phyloP scores from a whole-genome alignment of 2,888 invertebrate species.

The Caenorhabditis uteleia region DNA sequence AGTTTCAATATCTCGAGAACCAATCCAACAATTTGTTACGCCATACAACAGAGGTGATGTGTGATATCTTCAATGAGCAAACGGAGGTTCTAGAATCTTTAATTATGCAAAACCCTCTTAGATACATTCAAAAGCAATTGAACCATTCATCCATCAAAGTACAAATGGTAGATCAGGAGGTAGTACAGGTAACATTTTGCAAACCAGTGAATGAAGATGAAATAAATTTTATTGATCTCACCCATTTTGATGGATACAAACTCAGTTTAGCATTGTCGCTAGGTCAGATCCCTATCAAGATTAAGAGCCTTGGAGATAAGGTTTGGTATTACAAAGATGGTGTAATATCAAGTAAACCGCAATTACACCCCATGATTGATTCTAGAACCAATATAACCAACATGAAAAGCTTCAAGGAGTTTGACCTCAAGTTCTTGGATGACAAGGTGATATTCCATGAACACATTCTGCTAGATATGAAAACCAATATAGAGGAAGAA shows the following conservation, averaged over 20 bases:
- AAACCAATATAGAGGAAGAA: constrained; percentile 39
- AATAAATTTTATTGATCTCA: constrained; percentile 27
- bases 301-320: constrained; percentile 23
- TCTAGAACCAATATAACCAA: constrained; percentile 39
- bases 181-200: constrained; percentile 1
- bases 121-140: constrained; percentile 14
- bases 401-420: constrained; percentile 27
- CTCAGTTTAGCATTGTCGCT: constrained; percentile 36
- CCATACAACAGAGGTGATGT: constrained; percentile 33
- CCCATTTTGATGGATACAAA: constrained; percentile 29
- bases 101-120: constrained; percentile 22
- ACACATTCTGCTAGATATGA: constrained; percentile 30
- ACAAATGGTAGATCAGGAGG: neutral
- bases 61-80: constrained; percentile 29
- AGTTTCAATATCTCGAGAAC: constrained; percentile 46
- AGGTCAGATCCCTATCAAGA: constrained; percentile 46
- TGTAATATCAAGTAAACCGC: constrained; percentile 23
- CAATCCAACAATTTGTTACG: constrained; percentile 37
- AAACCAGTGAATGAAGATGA: constrained; percentile 19
- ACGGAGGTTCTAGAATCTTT: constrained; percentile 23
- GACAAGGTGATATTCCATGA: constrained; percentile 40
- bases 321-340: constrained; percentile 35
- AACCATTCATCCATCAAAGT: constrained; percentile 14
- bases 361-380: constrained; percentile 13
- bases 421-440: constrained; percentile 32